Conservation (phyloP, 2,888 invertebrate genomes). For the Epinotia nisella region DNA sequence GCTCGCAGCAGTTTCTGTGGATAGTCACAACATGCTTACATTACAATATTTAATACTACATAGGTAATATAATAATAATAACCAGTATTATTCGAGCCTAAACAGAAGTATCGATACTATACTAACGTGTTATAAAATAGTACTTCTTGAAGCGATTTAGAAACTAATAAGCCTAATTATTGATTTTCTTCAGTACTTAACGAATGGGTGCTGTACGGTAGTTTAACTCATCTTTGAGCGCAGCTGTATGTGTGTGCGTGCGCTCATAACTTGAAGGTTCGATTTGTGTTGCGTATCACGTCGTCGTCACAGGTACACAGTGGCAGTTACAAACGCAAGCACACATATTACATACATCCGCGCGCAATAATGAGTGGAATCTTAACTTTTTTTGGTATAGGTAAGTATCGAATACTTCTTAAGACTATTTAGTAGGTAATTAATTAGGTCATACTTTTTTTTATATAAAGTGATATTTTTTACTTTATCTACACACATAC, state of each 20-base stretch:
- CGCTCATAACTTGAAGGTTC: too few relatives aligned
- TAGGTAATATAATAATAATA: conserved; percentile 18
- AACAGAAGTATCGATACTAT: conserved; percentile 3
- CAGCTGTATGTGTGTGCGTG: too few relatives aligned
- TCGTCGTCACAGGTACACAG: too few relatives aligned
- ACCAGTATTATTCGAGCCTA: conserved; percentile 37
- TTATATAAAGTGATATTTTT: neutral
- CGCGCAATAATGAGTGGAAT: too few relatives aligned
- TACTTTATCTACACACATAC: too few relatives aligned
- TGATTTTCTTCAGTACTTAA: too few relatives aligned
- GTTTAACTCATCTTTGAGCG: too few relatives aligned
- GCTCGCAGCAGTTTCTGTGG: conserved; percentile 13
- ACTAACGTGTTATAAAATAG: neutral
- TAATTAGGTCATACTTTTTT: neutral
- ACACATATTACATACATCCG: too few relatives aligned
- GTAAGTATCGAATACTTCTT: neutral
- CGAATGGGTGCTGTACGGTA: neutral
- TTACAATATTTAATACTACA: conserved; percentile 35
- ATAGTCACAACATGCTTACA: conserved; percentile 18
- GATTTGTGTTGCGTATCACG: too few relatives aligned
- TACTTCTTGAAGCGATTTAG: neutral
- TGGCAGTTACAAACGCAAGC: too few relatives aligned
- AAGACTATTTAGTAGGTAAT: neutral
- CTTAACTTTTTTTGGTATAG: neutral
- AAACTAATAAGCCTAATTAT: neutral